Evolutionary conservation across 1,140 invertebrate genomes (phyloP), one percentile per base, ranked within the genome.

Genomic region (Nephotettix cincticeps): DNA sequence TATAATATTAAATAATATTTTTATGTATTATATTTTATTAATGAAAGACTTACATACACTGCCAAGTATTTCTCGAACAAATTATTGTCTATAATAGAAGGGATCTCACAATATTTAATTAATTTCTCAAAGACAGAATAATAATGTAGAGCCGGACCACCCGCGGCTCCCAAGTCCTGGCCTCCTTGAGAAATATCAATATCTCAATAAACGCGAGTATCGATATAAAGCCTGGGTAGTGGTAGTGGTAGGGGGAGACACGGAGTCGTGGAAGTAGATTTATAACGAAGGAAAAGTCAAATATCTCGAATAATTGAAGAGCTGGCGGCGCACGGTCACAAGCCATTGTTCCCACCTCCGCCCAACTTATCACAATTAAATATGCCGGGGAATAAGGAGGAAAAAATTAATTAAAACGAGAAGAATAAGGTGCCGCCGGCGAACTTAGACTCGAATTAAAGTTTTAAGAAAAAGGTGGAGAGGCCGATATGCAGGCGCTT

Each of bases 361-460:
- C 28, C 56, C 9, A 61, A 61, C 56, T 61, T 61, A 61, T 61
- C 56, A 61, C 56, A 61, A 61, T 61, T 61, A 61, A 61, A 61
- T 61, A 61, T 61, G 56, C 56, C 56, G 23, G 56, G 6, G 56
- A 51, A 51, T 61, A 61, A 61, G 56, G 56, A 61, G 56, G 56
- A 61, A 61, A 61, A 61, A 61, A 61, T 61, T 61, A 61, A 61
- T 61, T 61, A 61, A 61, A 61, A 61, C 56, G 56, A 27, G 27
- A 61, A 29, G 27, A 61, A 29, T 27, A 61, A 61, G 27, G 56
- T 25, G 56, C 56, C 56, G 56, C 25, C 25, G 56, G 56, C 56
- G 6, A 61, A 29, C 56, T 61, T 23, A 61, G 56, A 61, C 47
- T 51, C 56, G 56, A 61, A 61, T 61, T 61, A 61, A 61, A 61